Conservation (phyloP, 2,797 vertebrate species). For the Crax fasciolata region DNA sequence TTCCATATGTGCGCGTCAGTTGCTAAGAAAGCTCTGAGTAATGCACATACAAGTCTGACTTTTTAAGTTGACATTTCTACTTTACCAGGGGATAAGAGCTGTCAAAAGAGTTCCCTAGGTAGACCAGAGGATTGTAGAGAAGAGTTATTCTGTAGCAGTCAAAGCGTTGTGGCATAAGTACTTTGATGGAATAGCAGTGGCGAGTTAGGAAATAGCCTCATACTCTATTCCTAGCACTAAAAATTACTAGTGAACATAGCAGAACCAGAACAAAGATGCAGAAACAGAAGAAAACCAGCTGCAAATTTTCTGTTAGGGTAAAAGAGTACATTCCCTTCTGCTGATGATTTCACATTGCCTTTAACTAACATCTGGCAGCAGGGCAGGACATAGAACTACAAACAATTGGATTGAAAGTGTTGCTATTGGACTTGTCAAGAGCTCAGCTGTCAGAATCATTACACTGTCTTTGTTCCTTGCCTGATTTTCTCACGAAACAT, state of each 20-base stretch:
- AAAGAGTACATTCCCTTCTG: constrained; percentile 44
- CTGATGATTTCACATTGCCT: constrained; percentile 15
- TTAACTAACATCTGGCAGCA: constrained; percentile 60
- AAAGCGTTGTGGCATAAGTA: background rate
- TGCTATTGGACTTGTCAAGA: constrained; percentile 19
- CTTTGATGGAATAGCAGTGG: constrained; percentile 57
- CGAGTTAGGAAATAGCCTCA: constrained; percentile 6
- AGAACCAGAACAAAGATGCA: constrained; percentile 52
- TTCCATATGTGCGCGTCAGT: background rate
- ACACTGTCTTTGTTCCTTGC: background rate
- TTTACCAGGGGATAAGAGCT: constrained; percentile 57
- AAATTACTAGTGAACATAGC: constrained; percentile 38
- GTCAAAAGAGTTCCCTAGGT: constrained; percentile 52
- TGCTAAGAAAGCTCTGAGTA: constrained; percentile 62
- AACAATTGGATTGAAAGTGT: background rate
- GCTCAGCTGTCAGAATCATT: background rate
- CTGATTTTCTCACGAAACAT: background rate
- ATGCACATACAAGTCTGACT: constrained; percentile 57
- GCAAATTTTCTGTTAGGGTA: background rate
- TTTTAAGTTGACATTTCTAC: constrained; percentile 66
- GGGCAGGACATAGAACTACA: constrained; percentile 22
- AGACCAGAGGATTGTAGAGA: constrained; percentile 20
- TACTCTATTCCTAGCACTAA: constrained; percentile 39
- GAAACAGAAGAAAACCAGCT: constrained; percentile 23
- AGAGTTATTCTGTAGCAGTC: background rate